Conservation (phyloP, 2,113 vertebrate species). For the Chamaetylas fuelleborni region DNA sequence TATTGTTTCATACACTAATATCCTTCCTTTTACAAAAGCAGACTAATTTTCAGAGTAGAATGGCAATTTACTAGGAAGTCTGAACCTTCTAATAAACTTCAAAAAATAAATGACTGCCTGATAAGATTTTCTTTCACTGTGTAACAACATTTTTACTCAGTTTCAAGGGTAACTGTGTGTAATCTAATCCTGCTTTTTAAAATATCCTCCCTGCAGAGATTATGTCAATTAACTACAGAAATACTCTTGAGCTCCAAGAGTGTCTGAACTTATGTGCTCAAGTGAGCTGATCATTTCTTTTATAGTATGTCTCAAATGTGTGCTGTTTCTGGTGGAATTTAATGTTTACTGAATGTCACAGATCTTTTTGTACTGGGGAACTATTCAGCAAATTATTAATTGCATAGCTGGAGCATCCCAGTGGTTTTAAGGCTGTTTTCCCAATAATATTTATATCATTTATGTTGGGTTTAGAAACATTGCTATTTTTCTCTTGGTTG, state of each 20-base stretch:
- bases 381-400: neutral
- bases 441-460: neutral
- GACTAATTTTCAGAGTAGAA: neutral
- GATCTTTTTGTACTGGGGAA: neutral
- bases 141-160: neutral
- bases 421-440: neutral
- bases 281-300: neutral
- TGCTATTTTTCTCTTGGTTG: neutral
- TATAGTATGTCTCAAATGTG: neutral
- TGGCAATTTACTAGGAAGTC: neutral
- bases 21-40: neutral
- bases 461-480: neutral
- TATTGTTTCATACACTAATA: neutral
- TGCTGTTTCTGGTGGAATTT: neutral
- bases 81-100: neutral
- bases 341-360: neutral
- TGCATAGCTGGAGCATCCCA: neutral
- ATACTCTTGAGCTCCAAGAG: neutral
- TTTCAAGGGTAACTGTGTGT: neutral
- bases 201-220: slow-evolving; percentile 4
- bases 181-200: neutral
- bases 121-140: neutral
- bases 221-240: slow-evolving; percentile 22
- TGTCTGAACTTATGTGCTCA: neutral
- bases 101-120: neutral